Evolutionary conservation across 2,113 vertebrate species (phyloP).

Genomic region (Larimichthys crocea): DNA sequence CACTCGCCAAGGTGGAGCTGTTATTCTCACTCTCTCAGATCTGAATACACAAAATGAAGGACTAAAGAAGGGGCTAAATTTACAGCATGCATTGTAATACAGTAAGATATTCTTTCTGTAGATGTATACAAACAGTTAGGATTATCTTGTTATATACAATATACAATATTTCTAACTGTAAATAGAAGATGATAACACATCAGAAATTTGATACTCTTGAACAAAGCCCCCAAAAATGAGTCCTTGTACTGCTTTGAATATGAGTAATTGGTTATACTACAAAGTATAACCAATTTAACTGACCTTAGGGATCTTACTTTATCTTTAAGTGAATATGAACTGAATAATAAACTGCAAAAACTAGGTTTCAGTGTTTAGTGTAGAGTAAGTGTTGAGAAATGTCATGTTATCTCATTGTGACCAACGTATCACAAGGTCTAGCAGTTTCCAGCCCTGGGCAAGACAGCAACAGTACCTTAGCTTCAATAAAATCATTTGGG

Average conservation of each 20-base stretch:
- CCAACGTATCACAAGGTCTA: constrained; percentile 52
- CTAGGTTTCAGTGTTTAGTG: constrained; percentile 4
- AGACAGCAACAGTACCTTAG: constrained; percentile 43
- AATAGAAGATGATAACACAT: constrained; percentile 2
- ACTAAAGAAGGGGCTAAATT: constrained; percentile 7
- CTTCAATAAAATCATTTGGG: constrained; percentile 37
- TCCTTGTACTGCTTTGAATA: constrained; percentile 1
- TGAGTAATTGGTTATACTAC: constrained; percentile 3
- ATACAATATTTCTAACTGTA: neutral
- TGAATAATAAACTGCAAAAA: constrained; percentile 10
- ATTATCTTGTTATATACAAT: neutral
- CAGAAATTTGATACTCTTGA: neutral
- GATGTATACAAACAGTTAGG: neutral
- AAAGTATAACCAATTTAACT: constrained; percentile 3
- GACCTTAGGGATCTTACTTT: neutral
- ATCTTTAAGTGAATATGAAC: constrained; percentile 19
- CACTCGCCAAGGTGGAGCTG: constrained; percentile 59
- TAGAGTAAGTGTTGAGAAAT: constrained; percentile 37
- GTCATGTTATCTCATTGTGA: constrained; percentile 52
- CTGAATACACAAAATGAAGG: constrained; percentile 27
- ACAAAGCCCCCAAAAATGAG: neutral
- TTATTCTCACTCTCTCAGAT: constrained; percentile 61
- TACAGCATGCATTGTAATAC: neutral
- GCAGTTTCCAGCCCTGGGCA: constrained; percentile 37
- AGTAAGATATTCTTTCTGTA: neutral